Evolutionary conservation across 2,113 vertebrate genomes (phyloP).

Genomic region (Caloenas nicobarica): DNA sequence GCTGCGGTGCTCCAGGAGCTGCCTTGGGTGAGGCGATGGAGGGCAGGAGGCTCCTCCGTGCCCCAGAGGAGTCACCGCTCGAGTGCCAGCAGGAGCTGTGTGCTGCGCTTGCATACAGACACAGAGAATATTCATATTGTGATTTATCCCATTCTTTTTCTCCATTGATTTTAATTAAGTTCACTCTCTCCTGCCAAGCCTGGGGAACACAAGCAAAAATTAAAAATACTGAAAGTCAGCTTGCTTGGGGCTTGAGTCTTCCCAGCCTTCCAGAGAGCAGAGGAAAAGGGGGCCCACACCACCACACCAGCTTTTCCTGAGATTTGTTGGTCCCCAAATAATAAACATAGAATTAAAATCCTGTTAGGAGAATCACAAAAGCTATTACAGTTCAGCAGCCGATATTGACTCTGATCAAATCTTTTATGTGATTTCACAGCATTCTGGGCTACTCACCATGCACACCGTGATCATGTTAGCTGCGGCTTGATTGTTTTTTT

Average conservation of each 20-base stretch:
- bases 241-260: slow-evolving; percentile 33
- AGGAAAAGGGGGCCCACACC: not conserved
- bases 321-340: slow-evolving; percentile 60
- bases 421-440: slow-evolving; percentile 67
- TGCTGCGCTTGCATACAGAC: not conserved
- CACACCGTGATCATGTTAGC: slow-evolving; percentile 15
- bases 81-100: not conserved
- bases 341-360: slow-evolving; percentile 79
- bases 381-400: slow-evolving; percentile 54
- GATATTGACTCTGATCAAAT: slow-evolving; percentile 62
- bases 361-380: slow-evolving; percentile 70
- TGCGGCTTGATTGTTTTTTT: not conserved
- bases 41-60: not conserved
- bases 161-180: slow-evolving; percentile 77
- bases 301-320: not conserved
- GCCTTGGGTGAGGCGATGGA: not conserved
- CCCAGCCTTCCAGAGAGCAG: slow-evolving; percentile 16
- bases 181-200: slow-evolving; percentile 57
- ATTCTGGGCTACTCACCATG: not conserved
- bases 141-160: slow-evolving; percentile 66
- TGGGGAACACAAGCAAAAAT: slow-evolving; percentile 49
- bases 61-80: not conserved
- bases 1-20: not conserved
- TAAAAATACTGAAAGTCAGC: slow-evolving; percentile 16
- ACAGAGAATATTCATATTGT: slow-evolving; percentile 34